Base-by-base conservation (phyloP, 2,113 vertebrate species). In the Thamnophis sirtalis region DNA sequence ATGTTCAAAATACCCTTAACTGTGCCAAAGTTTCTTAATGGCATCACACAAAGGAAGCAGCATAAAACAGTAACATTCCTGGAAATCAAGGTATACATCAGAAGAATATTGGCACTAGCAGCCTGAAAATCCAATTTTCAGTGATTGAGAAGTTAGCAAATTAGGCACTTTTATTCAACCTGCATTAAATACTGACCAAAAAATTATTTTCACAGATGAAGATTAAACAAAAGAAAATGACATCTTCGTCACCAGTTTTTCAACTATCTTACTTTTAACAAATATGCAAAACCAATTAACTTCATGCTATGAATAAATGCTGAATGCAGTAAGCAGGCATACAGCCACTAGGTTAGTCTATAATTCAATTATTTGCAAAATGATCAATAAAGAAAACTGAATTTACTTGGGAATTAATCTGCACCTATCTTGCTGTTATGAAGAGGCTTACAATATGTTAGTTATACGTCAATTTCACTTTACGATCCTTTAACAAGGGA, bases 141-240 rank as follows among this genome's bases (percentile, higher is more conserved):
- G 95, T 87, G 68, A 50, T 51, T 15, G 43, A 92, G 43, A 89
- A 58, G 21, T 60, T 86, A 92, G 63, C 73, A 87, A 95, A 95
- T 93, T 95, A 96, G 93, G 96, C 95, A 95, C 95, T 96, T 95
- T 96, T 49, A 63, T 94, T 38, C 28, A 85, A 92, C 22, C 68
- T 17, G 22, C 43, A 58, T 93, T 91, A 92, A 92, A 93, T 89
- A 95, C 26, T 92, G 92, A 96, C 89, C 92, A 87, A 94, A 93
- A 26, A 28, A 93, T 24, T 91, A 93, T 93, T 93, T 94, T 89
- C 93, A 38, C 33, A 51, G 2, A 92, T 94, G 91, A 93, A 94
- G 92, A 89, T 93, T 58, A 73, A 95, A 21, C 6, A 80, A 54
- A 94, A 24, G 22, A 56, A 84, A 84, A 48, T 60, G 3, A 93